phyloP scores from a whole-genome alignment of 1,140 invertebrate species.

The Ladona fulva region DNA sequence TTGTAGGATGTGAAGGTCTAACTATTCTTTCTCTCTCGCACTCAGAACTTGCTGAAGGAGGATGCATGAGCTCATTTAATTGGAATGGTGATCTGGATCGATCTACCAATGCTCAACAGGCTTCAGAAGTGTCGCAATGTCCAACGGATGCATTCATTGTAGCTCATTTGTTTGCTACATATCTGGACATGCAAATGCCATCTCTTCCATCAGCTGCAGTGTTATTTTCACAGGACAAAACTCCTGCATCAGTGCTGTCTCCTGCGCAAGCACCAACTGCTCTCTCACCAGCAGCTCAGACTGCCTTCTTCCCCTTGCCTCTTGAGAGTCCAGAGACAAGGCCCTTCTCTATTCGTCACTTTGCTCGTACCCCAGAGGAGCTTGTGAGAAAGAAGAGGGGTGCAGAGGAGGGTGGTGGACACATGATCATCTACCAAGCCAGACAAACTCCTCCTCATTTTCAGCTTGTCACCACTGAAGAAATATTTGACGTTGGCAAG shows the following conservation, averaged over 20 bases:
- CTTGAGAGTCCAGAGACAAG: slow-evolving; percentile 63
- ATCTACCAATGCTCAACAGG: slow-evolving; percentile 57
- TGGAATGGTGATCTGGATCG: slow-evolving; percentile 67
- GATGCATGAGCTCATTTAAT: slow-evolving; percentile 69
- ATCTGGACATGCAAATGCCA: slow-evolving; percentile 70
- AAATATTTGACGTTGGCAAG: slow-evolving; percentile 54
- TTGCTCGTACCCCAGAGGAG: slow-evolving; percentile 48
- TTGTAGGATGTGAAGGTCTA: too few relatives aligned
- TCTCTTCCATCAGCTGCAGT: slow-evolving; percentile 44
- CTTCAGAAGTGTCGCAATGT: not conserved
- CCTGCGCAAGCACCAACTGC: slow-evolving; percentile 34
- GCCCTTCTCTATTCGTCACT: slow-evolving; percentile 59
- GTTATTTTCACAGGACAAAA: not conserved
- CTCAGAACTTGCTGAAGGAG: slow-evolving; percentile 58
- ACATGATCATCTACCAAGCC: slow-evolving; percentile 46
- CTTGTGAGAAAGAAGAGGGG: slow-evolving; percentile 28
- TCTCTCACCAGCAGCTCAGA: slow-evolving; percentile 68
- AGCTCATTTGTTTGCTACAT: slow-evolving; percentile 61
- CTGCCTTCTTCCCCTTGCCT: slow-evolving; percentile 64
- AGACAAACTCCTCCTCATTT: slow-evolving; percentile 63
- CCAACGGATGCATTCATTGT: not conserved
- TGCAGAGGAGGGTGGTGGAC: slow-evolving; percentile 26
- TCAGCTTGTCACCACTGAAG: slow-evolving; percentile 52
- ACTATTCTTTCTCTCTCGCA: slow-evolving; percentile 14
- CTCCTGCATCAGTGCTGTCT: not conserved